phyloP scores from a whole-genome alignment of 2,113 vertebrate species.

The Leucopsar rothschildi region DNA sequence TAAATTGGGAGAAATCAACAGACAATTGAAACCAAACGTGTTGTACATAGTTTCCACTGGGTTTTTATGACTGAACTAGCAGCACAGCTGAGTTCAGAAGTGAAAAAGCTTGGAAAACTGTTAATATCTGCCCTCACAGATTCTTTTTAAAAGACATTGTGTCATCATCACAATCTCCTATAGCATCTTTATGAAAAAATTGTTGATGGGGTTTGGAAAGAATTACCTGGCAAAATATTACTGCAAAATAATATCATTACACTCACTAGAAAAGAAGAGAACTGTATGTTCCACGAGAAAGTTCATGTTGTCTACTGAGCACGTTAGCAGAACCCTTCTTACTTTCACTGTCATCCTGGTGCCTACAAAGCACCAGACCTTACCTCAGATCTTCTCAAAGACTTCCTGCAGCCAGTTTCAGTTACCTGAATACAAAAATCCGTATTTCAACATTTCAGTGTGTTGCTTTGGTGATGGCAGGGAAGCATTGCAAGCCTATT shows the following conservation, averaged over 20 bases:
- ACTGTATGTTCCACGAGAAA: not conserved
- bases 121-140: not conserved
- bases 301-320: not conserved
- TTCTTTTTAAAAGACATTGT: not conserved
- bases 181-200: not conserved
- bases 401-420: not conserved
- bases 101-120: not conserved
- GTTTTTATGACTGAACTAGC: slow-evolving; percentile 22
- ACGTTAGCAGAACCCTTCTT: not conserved
- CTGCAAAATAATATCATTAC: not conserved
- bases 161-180: not conserved
- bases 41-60: slow-evolving; percentile 17
- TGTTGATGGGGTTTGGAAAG: not conserved
- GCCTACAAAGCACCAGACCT: not conserved
- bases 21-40: slow-evolving; percentile 25
- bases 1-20: slow-evolving; percentile 42
- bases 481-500: not conserved
- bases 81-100: not conserved
- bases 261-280: not conserved
- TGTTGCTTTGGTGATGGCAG: not conserved
- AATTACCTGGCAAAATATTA: not conserved
- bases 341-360: not conserved
- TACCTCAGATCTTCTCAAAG: not conserved
- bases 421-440: not conserved
- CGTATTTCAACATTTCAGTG: not conserved